Evolutionary conservation across 2,113 vertebrate species (phyloP).

Genomic region (Hydropotes inermis): DNA sequence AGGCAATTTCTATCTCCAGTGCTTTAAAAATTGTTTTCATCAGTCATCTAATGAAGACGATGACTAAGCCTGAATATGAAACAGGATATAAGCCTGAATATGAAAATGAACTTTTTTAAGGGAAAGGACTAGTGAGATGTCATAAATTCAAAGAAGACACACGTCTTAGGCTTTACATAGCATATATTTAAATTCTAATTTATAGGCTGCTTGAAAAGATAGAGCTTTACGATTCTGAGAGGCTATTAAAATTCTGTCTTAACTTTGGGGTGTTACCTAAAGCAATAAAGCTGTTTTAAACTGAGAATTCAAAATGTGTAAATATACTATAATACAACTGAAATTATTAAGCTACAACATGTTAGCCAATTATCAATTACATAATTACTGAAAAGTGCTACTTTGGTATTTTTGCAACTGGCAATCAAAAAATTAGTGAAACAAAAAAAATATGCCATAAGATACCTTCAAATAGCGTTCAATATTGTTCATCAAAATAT

Average conservation of each 20-base stretch:
- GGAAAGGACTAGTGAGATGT: neutral
- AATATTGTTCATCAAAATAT: slow-evolving; percentile 98
- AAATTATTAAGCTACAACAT: slow-evolving; percentile 15
- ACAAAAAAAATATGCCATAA: slow-evolving; percentile 22
- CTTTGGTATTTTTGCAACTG: neutral
- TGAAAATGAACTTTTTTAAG: slow-evolving; percentile 7
- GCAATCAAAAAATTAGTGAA: neutral
- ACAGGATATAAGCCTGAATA: neutral
- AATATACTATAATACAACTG: neutral
- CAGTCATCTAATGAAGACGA: neutral
- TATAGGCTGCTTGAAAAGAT: neutral
- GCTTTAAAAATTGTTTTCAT: neutral
- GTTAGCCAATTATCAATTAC: neutral
- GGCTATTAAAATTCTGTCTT: neutral
- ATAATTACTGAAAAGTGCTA: slow-evolving; percentile 10
- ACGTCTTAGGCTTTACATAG: neutral
- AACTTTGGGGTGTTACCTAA: neutral
- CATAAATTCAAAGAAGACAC: neutral
- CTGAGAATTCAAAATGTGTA: slow-evolving; percentile 27
- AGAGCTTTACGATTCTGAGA: neutral
- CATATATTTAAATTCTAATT: neutral
- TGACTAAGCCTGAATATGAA: neutral
- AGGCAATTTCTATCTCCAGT: neutral
- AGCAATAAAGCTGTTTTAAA: slow-evolving; percentile 1
- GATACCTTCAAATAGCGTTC: slow-evolving; percentile 95